These are phyloP conservation scores for Melinaea menophilus DNA, from an alignment of 2,888 invertebrate species.

Conservation along the genomic window DNA sequence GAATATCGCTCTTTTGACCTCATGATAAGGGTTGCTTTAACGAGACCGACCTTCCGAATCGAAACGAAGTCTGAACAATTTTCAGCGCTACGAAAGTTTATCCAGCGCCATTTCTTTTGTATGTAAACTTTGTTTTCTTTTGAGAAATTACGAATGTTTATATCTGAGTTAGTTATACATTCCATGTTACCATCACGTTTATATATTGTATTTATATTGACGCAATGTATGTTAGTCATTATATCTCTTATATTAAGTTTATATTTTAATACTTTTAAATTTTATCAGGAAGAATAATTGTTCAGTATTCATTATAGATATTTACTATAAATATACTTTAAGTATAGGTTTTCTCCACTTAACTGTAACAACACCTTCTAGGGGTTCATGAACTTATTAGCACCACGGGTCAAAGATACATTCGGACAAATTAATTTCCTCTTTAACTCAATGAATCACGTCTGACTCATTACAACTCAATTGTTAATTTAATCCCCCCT, in stretches of 20 bases:
- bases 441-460: constrained; percentile 29
- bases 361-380: constrained; percentile 1
- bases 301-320: constrained; percentile 4
- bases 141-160: constrained; percentile 17
- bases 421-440: constrained; percentile 29
- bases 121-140: constrained; percentile 26
- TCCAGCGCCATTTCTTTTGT: constrained; percentile 11
- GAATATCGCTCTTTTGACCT: background rate
- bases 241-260: constrained; percentile 1
- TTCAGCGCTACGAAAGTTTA: constrained; percentile 20
- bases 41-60: constrained; percentile 11
- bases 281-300: background rate
- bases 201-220: constrained; percentile 8
- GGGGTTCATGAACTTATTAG: constrained; percentile 6
- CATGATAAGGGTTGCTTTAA: constrained; percentile 1
- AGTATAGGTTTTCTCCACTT: background rate
- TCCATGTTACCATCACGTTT: constrained; percentile 26
- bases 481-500: constrained; percentile 26
- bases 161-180: constrained; percentile 15
- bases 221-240: constrained; percentile 2
- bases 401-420: constrained; percentile 24
- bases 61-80: constrained; percentile 24
- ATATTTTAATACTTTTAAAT: background rate
- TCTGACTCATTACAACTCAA: constrained; percentile 25
- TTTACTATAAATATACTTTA: constrained; percentile 4